Evolutionary conservation across 2,888 invertebrate genomes (phyloP), one percentile per base, ranked within the genome.

Genomic region (Drosophila pseudotakahashii): DNA sequence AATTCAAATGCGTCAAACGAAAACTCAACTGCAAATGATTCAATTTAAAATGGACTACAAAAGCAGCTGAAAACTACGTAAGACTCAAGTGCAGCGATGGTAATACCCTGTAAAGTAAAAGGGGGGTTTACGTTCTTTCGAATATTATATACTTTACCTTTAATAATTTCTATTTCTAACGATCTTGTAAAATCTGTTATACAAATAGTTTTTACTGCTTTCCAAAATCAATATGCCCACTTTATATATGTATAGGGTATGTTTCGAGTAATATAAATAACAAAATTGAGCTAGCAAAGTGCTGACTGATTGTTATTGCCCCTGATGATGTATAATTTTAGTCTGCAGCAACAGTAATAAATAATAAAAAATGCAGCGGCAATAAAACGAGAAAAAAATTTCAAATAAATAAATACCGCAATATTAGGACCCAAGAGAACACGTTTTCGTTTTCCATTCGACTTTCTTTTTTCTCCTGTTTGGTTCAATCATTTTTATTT

Each of bases 1-100:
- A 72, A 78, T 74, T 77, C 39, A 69, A 81, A 74, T 81, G 75
- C 77, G 75, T 71, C 79, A 75, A 78, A 71, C 77, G 68, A 62
- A 44, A 23, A 53, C 14, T 13, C 16, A 13, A 48, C 45, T 14
- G 42, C 37, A 70, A 70, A 39, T 70, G 34, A 70, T 32, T 70
- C 50, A 54, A 60, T 70, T 70, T 51, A 60, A 70, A 54, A 19
- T 19, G 30, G 55, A 55, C 37, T 51, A 63, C 48, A 63, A 63
- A 34, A 61, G 42, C 42, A 34, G 19, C 23, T 5, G 7, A 14
- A 37, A n/a, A 23, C 16, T 37, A 37, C 2, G 48, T 26, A 58
- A 36, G 7, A 26, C 23, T 11, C 14, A 55, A 41, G 30, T 36
- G 36, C 26, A 7, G 4, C 32, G 32, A 26, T 55, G 16, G 11